Base-by-base conservation (phyloP, 2,797 vertebrate species). In the Falco cherrug region DNA sequence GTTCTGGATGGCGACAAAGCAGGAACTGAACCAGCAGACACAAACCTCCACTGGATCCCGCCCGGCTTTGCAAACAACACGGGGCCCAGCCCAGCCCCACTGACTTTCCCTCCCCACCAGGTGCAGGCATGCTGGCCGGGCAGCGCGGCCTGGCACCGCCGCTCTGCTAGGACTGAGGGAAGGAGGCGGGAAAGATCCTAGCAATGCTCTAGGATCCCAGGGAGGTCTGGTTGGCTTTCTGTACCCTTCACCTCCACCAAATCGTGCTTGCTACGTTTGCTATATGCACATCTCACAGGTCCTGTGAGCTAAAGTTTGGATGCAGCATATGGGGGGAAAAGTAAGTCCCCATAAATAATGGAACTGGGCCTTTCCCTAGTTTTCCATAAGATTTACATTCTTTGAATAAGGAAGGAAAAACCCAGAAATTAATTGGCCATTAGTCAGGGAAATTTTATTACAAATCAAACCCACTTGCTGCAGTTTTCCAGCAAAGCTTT, bases 121-220 rank as follows among this genome's bases (percentile, higher is more conserved):
- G 37, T 13, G 20, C 59, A 41, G 39, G 15, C 25, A 53, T 0
- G 0, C 39, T 61, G 13, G 41, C 41, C 41, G 16, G 41, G 14
- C 74, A 50, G 65, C 33, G 14, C 22, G 31, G 33, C 31, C 53
- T 16, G 16, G 29, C 45, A 80, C 17, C 45, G 65, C 43, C 19
- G 64, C 56, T 61, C 39, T 41, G 28, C 25, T 19, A 22, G 48
- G 15, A 70, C 16, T 31, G 29, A 57, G 28, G 21, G 43, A 80
- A 85, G 18, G 16, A 69, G 37, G 5, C 61, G 45, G 35, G 16
- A 47, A 77, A 56, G n/a, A 39, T 28, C 19, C 17, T 0, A 48
- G 22, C 25, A 59, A 35, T 29, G 28, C 16, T 18, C 43, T 18
- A 18, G 43, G 43, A 45, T 45, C 43, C 43, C 43, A 45, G 33